phyloP scores from a whole-genome alignment of 2,113 vertebrate species.

The Aleadryas rufinucha region DNA sequence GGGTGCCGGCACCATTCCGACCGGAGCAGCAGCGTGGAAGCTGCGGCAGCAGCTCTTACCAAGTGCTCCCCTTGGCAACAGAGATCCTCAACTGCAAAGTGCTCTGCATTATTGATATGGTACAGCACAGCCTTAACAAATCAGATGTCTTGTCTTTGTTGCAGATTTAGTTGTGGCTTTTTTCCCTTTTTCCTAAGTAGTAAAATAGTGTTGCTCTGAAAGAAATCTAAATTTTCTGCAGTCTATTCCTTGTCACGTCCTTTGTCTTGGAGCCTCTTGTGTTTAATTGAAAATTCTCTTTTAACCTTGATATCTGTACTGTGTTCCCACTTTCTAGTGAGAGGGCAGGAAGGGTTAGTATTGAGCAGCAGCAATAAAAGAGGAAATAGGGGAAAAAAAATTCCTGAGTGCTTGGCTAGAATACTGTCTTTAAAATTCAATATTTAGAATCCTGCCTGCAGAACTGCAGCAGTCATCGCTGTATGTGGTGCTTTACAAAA shows the following conservation, averaged over 20 bases:
- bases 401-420: not conserved
- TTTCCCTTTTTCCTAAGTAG: not conserved
- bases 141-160: not conserved
- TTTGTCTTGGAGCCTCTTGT: not conserved
- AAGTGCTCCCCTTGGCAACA: not conserved
- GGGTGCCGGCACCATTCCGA: accelerated
- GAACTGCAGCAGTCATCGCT: not conserved
- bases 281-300: slow-evolving; percentile 20
- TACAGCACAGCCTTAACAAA: not conserved
- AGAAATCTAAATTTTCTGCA: not conserved
- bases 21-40: not conserved
- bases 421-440: not conserved
- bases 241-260: not conserved
- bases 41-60: not conserved
- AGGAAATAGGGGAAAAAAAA: not conserved
- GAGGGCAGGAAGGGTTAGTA: not conserved
- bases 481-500: not conserved
- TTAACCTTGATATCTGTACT: not conserved
- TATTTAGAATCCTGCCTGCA: not conserved
- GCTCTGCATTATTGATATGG: slow-evolving; percentile 28
- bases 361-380: not conserved
- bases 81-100: not conserved
- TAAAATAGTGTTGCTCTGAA: not conserved
- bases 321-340: not conserved
- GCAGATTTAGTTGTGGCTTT: not conserved